Percentiles rank a stretch among this genome's conserved stretches.
Conservation (phyloP, 1,140 invertebrate species). For the Drosophila kepulauana region DNA sequence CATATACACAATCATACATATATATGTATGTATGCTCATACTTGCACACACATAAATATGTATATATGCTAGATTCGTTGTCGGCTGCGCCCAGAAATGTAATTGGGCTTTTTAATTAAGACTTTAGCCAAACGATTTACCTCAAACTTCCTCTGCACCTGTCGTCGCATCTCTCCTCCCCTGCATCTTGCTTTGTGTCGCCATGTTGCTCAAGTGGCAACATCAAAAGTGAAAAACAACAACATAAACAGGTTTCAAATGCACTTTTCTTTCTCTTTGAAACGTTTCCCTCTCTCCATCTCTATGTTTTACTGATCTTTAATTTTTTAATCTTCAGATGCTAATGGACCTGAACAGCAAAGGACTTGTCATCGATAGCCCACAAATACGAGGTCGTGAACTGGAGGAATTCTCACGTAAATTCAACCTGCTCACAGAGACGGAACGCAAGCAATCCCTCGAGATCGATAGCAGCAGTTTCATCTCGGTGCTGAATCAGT, state of each 20-base stretch:
- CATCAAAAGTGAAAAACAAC: slow-evolving; percentile 20
- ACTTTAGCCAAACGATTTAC: slow-evolving; percentile 36
- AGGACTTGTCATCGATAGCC: slow-evolving; percentile 92
- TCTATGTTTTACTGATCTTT: slow-evolving; percentile 8
- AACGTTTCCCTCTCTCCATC: background rate
- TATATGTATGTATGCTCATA: slow-evolving; percentile 4
- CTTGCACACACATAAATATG: background rate
- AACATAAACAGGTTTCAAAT: slow-evolving; percentile 68
- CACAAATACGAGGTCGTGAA: slow-evolving; percentile 91
- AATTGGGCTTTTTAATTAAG: slow-evolving; percentile 64
- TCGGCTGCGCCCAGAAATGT: slow-evolving; percentile 43
- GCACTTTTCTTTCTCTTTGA: slow-evolving; percentile 48
- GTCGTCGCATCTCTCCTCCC: slow-evolving; percentile 2
- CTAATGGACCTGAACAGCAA: slow-evolving; percentile 94
- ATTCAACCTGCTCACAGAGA: slow-evolving; percentile 90
- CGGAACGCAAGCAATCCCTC: slow-evolving; percentile 92
- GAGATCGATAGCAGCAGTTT: slow-evolving; percentile 94
- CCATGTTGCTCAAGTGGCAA: slow-evolving; percentile 72
- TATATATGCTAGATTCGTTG: slow-evolving; percentile 15
- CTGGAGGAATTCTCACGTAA: slow-evolving; percentile 93
- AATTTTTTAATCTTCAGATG: slow-evolving; percentile 88
- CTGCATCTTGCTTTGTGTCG: slow-evolving; percentile 34
- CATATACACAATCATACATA: slow-evolving; percentile 23
- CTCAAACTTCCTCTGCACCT: slow-evolving; percentile 32
- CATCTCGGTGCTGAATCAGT: slow-evolving; percentile 92